These are phyloP conservation scores for Umimayanthus chanpuru DNA, from an alignment of 92 coral and sea anemone genomes.

Conservation along the genomic window DNA sequence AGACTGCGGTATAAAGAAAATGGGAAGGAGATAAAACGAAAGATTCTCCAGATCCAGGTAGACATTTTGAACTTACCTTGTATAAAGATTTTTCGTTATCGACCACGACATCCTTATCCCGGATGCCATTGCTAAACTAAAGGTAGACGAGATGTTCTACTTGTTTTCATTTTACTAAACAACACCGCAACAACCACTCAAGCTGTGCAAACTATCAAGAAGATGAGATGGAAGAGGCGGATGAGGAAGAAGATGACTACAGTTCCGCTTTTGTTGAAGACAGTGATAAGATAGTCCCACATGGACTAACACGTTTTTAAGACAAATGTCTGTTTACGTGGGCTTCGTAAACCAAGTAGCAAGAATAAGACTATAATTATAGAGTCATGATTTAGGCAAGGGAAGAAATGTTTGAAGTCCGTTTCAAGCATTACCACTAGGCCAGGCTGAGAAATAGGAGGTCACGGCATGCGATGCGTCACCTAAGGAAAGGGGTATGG, in stretches of 20 bases:
- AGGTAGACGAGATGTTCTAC: constrained; percentile 24
- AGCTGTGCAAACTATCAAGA: constrained; percentile 33
- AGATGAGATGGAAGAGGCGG: constrained; percentile 28
- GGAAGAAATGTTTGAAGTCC: constrained; percentile 48
- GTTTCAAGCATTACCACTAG: constrained; percentile 47
- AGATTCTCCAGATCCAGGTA: constrained; percentile 60
- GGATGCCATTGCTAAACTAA: constrained; percentile 17
- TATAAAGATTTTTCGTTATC: constrained; percentile 11
- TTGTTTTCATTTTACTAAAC: neutral
- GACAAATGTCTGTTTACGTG: constrained; percentile 20
- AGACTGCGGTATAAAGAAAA: constrained; percentile 48
- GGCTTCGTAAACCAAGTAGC: constrained; percentile 9
- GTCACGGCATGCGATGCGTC: constrained; percentile 55
- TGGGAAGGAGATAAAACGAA: constrained; percentile 57
- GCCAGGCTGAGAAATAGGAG: constrained; percentile 52
- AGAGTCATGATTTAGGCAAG: constrained; percentile 37
- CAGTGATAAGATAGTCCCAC: constrained; percentile 27
- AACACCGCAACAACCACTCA: constrained; percentile 31
- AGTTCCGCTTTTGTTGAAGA: constrained; percentile 43
- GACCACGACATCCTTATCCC: constrained; percentile 33
- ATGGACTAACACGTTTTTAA: constrained; percentile 34
- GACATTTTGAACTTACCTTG: constrained; percentile 30
- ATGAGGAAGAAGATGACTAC: constrained; percentile 29
- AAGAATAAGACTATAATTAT: no score
- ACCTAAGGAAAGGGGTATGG: constrained; percentile 48